Evolutionary conservation across 2,888 invertebrate genomes (phyloP).

Genomic region (Vandiemenella viatica): DNA sequence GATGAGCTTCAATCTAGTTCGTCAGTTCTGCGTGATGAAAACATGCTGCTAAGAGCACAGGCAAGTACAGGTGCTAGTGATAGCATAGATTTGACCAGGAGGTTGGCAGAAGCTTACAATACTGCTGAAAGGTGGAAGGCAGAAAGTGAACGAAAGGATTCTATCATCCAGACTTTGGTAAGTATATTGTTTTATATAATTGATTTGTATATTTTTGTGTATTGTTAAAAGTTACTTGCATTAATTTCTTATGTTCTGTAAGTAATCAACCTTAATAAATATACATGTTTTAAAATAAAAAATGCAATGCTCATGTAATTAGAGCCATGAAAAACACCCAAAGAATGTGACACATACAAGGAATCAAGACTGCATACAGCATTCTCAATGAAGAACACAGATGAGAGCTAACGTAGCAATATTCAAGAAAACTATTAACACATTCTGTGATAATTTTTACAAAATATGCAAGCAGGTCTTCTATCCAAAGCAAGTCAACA

Average conservation of each 20-base stretch:
- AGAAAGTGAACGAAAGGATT: constrained; percentile 18
- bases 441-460: no score
- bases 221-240: not conserved
- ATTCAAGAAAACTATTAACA: no score
- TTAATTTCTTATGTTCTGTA: not conserved
- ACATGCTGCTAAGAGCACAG: constrained; percentile 61
- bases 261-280: no score
- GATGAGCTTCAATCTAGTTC: constrained; percentile 55
- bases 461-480: no score
- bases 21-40: constrained; percentile 70
- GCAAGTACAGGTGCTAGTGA: constrained; percentile 3
- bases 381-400: no score
- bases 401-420: no score
- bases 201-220: not conserved
- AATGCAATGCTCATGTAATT: no score
- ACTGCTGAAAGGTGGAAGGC: constrained; percentile 15
- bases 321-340: no score
- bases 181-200: constrained; percentile 5
- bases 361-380: no score
- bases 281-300: no score
- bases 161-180: constrained; percentile 17
- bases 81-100: not conserved
- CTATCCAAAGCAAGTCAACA: no score
- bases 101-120: constrained; percentile 1
- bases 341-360: no score